Evolutionary conservation across 2,797 vertebrate genomes (phyloP), one percentile per base, ranked within the genome.

Genomic region (Siniperca undulata): DNA sequence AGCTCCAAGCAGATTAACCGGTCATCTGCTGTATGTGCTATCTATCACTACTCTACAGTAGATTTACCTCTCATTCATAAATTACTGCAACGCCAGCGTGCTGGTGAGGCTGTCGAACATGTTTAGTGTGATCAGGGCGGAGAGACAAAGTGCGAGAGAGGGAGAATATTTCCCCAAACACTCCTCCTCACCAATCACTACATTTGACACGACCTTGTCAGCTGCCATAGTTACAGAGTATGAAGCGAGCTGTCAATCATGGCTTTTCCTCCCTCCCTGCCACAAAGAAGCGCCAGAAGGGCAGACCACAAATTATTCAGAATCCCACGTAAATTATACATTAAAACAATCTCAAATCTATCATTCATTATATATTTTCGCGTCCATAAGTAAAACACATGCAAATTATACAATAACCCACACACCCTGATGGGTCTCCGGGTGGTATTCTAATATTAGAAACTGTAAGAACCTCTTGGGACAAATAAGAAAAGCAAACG

Each of bases 231-330:
- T 94, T 94, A 91, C 61, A 81, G 71, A 88, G 74, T 83, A 92
- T 92, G 78, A 92, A 92, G 89, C 68, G 14, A 88, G 86, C 89
- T 94, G 94, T 91, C 94, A 94, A 82, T 95, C 92, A 88, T 7
- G 36, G 10, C 59, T 62, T 46, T 56, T n/a, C 70, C 30, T 42
- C 40, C 67, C 64, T 52, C 8, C 7, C 30, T 48, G 65, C 44
- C 84, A 77, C 52, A 70, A 58, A 85, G 50, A 78, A 56, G 14
- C 22, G 27, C 70, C 16, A 38, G 71, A 46, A 74, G 73, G 76
- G 80, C 30, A 48, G 44, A 83, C 38, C 72, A 75, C 72, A 86
- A 89, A 90, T 86, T 86, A 90, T 91, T 91, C 53, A 84, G 76
- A 70, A 80, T 81, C n/a, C n/a, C 34, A 56, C 2, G 56, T 89